A percentile compares a stretch with the other conserved stretches of the same genome.
phyloP scores from a whole-genome alignment of 2,113 vertebrate genomes.

The Cromileptes altivelis region DNA sequence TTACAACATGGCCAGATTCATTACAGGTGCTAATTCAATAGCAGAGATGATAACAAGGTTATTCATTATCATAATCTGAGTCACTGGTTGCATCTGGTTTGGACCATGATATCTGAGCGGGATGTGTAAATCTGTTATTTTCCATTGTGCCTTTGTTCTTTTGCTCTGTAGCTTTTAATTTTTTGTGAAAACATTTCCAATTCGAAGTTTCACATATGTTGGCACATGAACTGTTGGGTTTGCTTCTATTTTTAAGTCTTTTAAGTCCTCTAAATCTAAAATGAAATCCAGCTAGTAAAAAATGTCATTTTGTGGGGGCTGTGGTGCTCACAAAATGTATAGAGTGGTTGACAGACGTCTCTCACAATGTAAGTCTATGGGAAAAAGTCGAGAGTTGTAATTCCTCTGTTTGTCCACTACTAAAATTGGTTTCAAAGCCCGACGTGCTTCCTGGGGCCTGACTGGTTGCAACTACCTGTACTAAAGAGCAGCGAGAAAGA shows the following conservation, averaged over 20 bases:
- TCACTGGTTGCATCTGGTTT: background rate
- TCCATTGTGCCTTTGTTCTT: constrained; percentile 3
- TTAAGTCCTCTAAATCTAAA: too few relatives aligned
- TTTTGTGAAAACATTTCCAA: background rate
- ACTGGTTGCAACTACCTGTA: too few relatives aligned
- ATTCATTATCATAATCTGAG: constrained; percentile 12
- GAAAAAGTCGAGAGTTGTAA: too few relatives aligned
- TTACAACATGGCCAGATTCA: constrained; percentile 13
- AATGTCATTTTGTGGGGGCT: too few relatives aligned
- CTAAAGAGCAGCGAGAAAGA: too few relatives aligned
- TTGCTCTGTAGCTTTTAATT: background rate
- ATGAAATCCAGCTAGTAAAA: too few relatives aligned
- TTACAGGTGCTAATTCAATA: constrained; percentile 1
- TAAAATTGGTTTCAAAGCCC: too few relatives aligned
- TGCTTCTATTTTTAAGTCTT: background rate
- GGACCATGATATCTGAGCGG: background rate
- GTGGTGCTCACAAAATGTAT: too few relatives aligned
- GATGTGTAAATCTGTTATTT: background rate
- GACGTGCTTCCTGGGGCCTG: too few relatives aligned
- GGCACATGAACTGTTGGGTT: background rate
- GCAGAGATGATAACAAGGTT: background rate
- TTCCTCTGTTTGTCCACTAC: too few relatives aligned
- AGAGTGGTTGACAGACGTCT: too few relatives aligned
- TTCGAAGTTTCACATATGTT: background rate
- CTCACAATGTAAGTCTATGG: too few relatives aligned